Evolutionary conservation across 1,140 invertebrate species (phyloP).

Genomic region (Luehdorfia chinensis): DNA sequence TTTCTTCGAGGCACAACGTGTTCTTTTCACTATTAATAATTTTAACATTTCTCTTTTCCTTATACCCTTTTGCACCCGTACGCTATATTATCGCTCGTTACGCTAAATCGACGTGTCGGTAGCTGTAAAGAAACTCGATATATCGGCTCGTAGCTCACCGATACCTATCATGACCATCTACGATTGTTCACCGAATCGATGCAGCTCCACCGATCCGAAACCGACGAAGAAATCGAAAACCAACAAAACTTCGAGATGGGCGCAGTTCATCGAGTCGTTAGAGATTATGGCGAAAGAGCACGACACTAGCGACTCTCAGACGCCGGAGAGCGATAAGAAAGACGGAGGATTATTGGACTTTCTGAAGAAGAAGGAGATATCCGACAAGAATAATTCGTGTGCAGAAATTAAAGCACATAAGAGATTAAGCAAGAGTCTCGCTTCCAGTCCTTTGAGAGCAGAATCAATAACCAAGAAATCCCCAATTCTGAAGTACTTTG

Average conservation of each 20-base stretch:
- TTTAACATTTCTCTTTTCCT: too few species aligned
- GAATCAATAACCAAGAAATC: conserved; percentile 34
- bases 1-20: too few species aligned
- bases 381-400: not conserved
- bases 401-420: conserved; percentile 4
- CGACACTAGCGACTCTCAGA: conserved; percentile 21
- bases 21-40: too few species aligned
- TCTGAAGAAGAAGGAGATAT: conserved; percentile 28
- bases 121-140: conserved; percentile 28
- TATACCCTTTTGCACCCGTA: too few species aligned
- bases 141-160: conserved; percentile 22
- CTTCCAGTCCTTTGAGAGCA: conserved; percentile 43
- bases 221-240: conserved; percentile 23
- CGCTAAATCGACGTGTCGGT: too few species aligned
- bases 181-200: conserved; percentile 33
- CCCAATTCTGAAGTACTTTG: conserved; percentile 50
- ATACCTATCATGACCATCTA: conserved; percentile 37
- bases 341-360: conserved; percentile 35
- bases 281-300: conserved; percentile 30
- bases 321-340: conserved; percentile 29
- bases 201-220: conserved; percentile 15
- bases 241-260: conserved; percentile 31
- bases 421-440: conserved; percentile 35
- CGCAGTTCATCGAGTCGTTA: conserved; percentile 40
- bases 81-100: too few species aligned